Base-by-base conservation (phyloP, 2,888 invertebrate species). In the Amorpha juglandis region DNA sequence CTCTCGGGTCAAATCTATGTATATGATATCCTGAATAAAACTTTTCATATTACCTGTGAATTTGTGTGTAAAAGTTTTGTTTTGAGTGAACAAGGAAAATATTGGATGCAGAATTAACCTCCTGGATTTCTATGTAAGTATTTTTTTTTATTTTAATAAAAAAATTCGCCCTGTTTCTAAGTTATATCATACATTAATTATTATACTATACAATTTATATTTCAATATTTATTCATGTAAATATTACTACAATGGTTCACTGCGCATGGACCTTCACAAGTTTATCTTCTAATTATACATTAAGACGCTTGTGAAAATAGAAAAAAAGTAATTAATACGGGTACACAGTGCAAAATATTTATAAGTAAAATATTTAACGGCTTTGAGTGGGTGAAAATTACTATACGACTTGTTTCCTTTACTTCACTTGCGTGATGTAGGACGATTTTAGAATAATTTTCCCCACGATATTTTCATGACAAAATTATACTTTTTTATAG, bases 71-170 rank as follows among this genome's bases (percentile, higher is more conserved):
- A 19, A 42, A 58, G 19, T 35, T 55, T 19, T 19, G 4, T 19
- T 53, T 52, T 27, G 33, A n/a, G 53, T 53, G 52, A 33, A n/a
- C 14, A 33, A 14, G 4, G 19, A 19, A 21, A 42, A 38, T 58
- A 58, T 58, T 35, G 55, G 16, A 11, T 16, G 16, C 4, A 4
- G 35, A 38, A 16, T 35, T 16, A 55, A 6, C 12, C 12, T 1
- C 19, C 19, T 19, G 58, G 58, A 58, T 19, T 9, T 19, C 12
- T 19, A 42, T 19, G 58, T 58, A 58, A 58, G 58, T 58, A n/a
- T 27, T 52, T 1, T 52, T 52, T 27, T 52, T 21, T 14, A 7
- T 53, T 53, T 27, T 27, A 50, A 16, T 3, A 27, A 27, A 27
- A 27, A 27, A 27, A 1, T 27, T n/a, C n/a, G n/a, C n/a, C n/a